Base-by-base conservation (phyloP, 2,797 vertebrate species). In the Lycodopsis pacificus region DNA sequence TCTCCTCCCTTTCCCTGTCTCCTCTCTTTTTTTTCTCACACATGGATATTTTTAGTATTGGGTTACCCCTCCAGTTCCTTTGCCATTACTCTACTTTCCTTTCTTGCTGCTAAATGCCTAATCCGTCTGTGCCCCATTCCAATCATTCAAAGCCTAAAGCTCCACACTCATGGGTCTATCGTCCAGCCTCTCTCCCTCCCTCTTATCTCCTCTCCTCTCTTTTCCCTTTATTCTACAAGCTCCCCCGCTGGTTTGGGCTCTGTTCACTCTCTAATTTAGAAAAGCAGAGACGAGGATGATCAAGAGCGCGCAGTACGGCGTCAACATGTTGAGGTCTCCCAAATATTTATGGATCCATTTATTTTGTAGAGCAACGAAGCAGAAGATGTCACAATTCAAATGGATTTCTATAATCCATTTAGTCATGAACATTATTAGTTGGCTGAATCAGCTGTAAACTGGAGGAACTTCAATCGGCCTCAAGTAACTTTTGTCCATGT, bases 71-170 rank as follows among this genome's bases (percentile, higher is more conserved):
- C 11, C 61, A n/a, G 19, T 36, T 38, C n/a, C 25, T 30, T 73
- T 32, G 2, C 62, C 59, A 69, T 65, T 32, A 1, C 61, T 70
- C 53, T 56, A 22, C 73, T 80, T 73, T 46, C 65, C 53, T 56
- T 82, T 82, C 64, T 79, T 80, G 40, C 65, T 44, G 30, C 65
- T 72, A 75, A 90, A 80, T 56, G 51, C 57, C 71, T 88, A 83
- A 90, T 90, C 86, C 61, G 2, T 67, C 67, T 53, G 79, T 76
- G 86, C 74, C 81, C 74, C 81, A 77, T 80, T 87, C 75, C 73
- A 85, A 59, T 90, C 73, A 80, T 84, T 82, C 54, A 62, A 34
- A 68, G 59, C 27, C 64, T 64, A 77, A 84, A 85, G 58, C 85
- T 65, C 56, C 57, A 54, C 72, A 73, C 80, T 76, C 48, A 83